phyloP scores from a whole-genome alignment of 2,888 invertebrate species.

The Chrysolina americana region DNA sequence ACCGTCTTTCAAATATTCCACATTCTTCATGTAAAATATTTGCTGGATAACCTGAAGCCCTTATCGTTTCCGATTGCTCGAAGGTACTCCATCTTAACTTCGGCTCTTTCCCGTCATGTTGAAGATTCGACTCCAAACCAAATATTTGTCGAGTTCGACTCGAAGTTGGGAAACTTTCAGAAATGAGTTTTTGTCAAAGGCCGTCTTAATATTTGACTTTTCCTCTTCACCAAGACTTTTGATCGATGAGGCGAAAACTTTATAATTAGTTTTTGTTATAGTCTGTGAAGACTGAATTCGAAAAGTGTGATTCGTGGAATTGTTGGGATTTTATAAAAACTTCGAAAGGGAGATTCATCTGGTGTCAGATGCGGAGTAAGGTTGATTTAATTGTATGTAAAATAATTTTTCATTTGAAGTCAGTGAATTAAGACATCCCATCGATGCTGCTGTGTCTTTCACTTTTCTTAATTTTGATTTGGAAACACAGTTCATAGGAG shows the following conservation, averaged over 20 bases:
- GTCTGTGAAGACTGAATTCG: neutral
- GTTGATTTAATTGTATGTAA: too few relatives aligned
- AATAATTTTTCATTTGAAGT: too few relatives aligned
- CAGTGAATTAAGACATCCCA: too few relatives aligned
- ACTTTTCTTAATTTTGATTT: too few relatives aligned
- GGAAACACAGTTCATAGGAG: too few relatives aligned
- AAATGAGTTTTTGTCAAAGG: conserved; percentile 62
- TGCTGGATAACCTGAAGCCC: conserved; percentile 49
- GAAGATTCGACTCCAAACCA: conserved; percentile 40
- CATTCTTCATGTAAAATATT: conserved; percentile 52
- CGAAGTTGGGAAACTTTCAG: conserved; percentile 54
- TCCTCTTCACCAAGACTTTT: conserved; percentile 55
- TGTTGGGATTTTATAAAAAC: too few relatives aligned
- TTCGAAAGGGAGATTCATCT: too few relatives aligned
- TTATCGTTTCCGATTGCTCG: conserved; percentile 50
- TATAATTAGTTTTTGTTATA: conserved; percentile 56
- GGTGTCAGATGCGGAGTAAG: too few relatives aligned
- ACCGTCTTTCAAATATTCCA: conserved; percentile 41
- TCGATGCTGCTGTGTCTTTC: too few relatives aligned
- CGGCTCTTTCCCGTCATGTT: conserved; percentile 30
- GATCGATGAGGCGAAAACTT: conserved; percentile 59
- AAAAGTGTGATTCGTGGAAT: neutral
- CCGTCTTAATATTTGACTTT: conserved; percentile 53
- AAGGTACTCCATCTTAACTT: conserved; percentile 50
- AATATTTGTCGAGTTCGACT: conserved; percentile 58